A percentile compares a stretch with the other conserved stretches of the same genome.
phyloP scores from a whole-genome alignment of 2,888 invertebrate genomes.

The Conomelus anceps region DNA sequence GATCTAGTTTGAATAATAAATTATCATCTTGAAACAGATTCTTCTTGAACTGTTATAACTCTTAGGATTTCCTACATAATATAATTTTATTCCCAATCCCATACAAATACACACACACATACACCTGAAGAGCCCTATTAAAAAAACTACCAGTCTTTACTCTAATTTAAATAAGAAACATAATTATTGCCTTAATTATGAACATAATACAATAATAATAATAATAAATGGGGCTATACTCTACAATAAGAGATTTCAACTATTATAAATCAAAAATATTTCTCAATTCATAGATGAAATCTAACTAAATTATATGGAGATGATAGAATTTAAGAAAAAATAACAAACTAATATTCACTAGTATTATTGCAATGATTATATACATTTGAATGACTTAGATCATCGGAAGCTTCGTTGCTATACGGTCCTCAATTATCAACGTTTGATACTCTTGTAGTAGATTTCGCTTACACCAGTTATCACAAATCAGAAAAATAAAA shows the following conservation, averaged over 20 bases:
- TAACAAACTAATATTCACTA: neutral
- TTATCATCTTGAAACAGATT: too few relatives aligned
- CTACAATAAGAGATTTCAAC: neutral
- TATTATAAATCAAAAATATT: neutral
- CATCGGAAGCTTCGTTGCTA: neutral
- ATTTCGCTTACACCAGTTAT: neutral
- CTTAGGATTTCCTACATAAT: neutral
- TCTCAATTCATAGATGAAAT: neutral
- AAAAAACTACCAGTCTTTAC: neutral
- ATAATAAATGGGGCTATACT: neutral
- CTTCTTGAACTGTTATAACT: neutral
- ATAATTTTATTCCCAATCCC: neutral
- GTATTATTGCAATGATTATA: neutral
- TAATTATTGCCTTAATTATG: neutral
- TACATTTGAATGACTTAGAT: neutral
- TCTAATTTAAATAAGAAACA: neutral
- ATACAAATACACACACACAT: neutral
- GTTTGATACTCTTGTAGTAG: neutral
- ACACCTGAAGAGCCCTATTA: neutral
- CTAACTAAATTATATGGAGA: neutral
- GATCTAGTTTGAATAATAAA: too few relatives aligned
- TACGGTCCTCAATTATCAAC: neutral
- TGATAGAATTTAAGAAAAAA: neutral
- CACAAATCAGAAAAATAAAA: too few relatives aligned
- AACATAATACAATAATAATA: neutral